These are phyloP conservation scores for Peromyscus attwateri DNA, from an alignment of 2,797 vertebrate species.

Conservation along the genomic window DNA sequence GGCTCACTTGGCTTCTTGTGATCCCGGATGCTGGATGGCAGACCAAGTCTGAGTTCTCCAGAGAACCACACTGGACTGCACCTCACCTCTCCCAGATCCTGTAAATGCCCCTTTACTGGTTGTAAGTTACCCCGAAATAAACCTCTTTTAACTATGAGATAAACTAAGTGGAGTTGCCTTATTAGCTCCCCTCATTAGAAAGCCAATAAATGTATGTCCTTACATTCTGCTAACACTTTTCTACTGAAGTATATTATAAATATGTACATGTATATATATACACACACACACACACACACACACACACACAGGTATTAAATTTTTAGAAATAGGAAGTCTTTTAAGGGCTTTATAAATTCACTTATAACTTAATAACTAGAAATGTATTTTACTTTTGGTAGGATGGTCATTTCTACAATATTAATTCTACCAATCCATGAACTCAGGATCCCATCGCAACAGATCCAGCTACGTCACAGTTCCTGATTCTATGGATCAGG, in stretches of 20 bases:
- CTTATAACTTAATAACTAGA: not conserved
- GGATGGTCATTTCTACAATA: not conserved
- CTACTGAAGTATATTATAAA: not conserved
- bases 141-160: too few species aligned
- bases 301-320: not conserved
- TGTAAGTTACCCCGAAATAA: too few species aligned
- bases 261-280: not conserved
- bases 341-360: conserved; percentile 47
- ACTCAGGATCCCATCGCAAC: too few species aligned
- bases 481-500: not conserved
- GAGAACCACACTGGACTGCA: too few species aligned
- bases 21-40: too few species aligned
- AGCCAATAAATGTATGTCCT: not conserved
- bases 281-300: too few species aligned
- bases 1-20: too few species aligned
- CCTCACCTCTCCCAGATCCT: too few species aligned
- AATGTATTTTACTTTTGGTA: not conserved
- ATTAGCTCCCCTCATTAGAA: too few species aligned
- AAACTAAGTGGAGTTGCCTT: too few species aligned
- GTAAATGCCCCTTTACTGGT: too few species aligned
- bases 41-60: too few species aligned
- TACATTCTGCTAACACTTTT: not conserved
- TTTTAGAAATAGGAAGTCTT: conserved; percentile 14
- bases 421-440: not conserved
- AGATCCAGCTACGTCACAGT: not conserved